Conservation (phyloP, 2,113 vertebrate species). For the Poeciliopsis turrubarensis region DNA sequence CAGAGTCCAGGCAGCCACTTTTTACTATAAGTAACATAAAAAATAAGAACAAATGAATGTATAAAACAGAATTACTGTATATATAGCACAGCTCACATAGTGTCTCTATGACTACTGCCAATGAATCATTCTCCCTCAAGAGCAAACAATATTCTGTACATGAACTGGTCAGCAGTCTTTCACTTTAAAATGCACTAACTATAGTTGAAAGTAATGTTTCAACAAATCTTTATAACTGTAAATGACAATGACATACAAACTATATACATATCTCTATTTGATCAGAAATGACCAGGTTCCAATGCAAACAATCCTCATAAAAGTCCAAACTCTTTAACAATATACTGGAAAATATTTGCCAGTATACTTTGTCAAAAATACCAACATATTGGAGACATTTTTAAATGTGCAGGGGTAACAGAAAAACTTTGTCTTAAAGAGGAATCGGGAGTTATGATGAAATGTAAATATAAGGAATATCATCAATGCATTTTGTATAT, state of each 20-base stretch:
- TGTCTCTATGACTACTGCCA: neutral
- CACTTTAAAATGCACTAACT: too few species aligned
- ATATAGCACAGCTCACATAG: neutral
- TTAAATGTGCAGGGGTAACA: too few species aligned
- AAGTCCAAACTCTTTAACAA: neutral
- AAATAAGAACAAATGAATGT: slow-evolving; percentile 12
- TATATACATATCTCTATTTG: neutral
- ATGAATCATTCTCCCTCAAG: neutral
- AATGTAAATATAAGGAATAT: neutral
- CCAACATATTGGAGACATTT: too few species aligned
- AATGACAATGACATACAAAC: neutral
- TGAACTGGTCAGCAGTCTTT: neutral
- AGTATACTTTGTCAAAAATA: neutral
- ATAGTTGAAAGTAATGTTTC: too few species aligned
- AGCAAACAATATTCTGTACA: neutral
- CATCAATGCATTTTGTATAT: neutral
- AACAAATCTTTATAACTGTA: neutral
- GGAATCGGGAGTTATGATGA: neutral
- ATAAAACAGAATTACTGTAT: neutral
- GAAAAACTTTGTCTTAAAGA: neutral
- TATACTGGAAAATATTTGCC: neutral
- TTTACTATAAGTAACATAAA: slow-evolving; percentile 20
- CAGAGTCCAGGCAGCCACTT: slow-evolving; percentile 31
- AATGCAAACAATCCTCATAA: neutral
- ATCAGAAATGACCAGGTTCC: neutral